Evolutionary conservation across 2,797 vertebrate genomes (phyloP).

Genomic region (Danio choprae): DNA sequence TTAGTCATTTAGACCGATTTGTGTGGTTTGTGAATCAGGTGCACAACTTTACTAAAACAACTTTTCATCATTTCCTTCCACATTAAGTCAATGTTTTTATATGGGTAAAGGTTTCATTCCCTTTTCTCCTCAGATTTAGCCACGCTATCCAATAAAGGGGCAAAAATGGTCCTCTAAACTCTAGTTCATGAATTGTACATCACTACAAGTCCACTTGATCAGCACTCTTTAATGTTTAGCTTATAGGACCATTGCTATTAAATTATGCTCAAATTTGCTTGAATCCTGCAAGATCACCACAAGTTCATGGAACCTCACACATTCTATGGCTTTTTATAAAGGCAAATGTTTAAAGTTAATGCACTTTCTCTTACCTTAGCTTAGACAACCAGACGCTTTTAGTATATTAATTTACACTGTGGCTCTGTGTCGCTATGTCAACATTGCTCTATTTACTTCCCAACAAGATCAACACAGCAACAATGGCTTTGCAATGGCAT

Average conservation of each 20-base stretch:
- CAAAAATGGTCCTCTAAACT: background rate
- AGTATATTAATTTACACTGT: background rate
- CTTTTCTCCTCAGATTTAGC: background rate
- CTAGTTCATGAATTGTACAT: constrained; percentile 26
- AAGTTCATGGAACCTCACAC: constrained; percentile 11
- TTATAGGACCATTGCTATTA: constrained; percentile 13
- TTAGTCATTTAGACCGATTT: background rate
- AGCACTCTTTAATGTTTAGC: constrained; percentile 35
- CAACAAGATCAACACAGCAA: background rate
- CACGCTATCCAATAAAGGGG: background rate
- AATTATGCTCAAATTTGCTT: constrained; percentile 6
- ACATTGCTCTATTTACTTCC: background rate
- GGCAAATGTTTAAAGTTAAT: background rate
- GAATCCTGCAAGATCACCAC: background rate
- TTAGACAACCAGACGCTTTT: background rate
- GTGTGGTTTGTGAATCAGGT: background rate
- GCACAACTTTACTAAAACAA: background rate
- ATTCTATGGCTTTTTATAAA: background rate
- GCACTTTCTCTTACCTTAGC: background rate
- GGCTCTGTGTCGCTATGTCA: background rate
- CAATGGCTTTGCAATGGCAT: background rate
- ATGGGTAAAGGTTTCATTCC: background rate
- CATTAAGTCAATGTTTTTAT: background rate
- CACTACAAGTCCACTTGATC: constrained; percentile 32
- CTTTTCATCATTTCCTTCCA: background rate